Evolutionary conservation across 2,888 invertebrate genomes (phyloP), one percentile per base, ranked within the genome.

Genomic region (Drosophila niveifrons): DNA sequence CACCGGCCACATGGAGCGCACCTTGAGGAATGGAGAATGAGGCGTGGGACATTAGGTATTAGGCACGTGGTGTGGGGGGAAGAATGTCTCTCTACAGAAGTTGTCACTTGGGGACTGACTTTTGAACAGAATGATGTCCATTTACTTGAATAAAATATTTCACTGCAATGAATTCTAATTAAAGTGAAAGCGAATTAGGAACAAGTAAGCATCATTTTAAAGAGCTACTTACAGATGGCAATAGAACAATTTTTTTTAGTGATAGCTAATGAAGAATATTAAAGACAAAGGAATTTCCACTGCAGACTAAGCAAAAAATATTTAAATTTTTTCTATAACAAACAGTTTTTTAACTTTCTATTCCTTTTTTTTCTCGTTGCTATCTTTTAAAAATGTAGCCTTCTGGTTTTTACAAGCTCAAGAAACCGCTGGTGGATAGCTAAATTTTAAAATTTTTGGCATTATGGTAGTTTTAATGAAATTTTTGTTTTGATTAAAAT

Each of bases 121-220:
- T 39, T 39, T 47, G 9, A 31, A 46, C 44, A 31, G 39, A 34
- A 41, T 48, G 57, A 44, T 47, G 18, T 17, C 50, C 70, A 78
- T 76, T 76, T 75, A 44, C 75, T 79, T 79, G 71, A 76, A 79
- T 79, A 75, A 79, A 78, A 76, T 70, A 76, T 79, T 44, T 66
- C 56, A 43, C 13, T 63, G 70, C 75, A 75, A 52, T 59, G 63
- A 59, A 63, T 56, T 75, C 66, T 53, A 70, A 75, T 76, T 75
- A 66, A 75, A 70, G 43, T 18, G 43, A 63, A 65, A 53, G 31
- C 29, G 8, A 63, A 51, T 62, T 51, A 29, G 36, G 28, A 34
- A 7, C 1, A 17, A 43, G 11, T n/a, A 1, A 7, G 15, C 3
- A 10, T 7, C 15, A 31, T 9, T 15, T 39, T 39, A 39, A 34